phyloP scores from a whole-genome alignment of 2,888 invertebrate genomes.

The Leptopilina myrica region DNA sequence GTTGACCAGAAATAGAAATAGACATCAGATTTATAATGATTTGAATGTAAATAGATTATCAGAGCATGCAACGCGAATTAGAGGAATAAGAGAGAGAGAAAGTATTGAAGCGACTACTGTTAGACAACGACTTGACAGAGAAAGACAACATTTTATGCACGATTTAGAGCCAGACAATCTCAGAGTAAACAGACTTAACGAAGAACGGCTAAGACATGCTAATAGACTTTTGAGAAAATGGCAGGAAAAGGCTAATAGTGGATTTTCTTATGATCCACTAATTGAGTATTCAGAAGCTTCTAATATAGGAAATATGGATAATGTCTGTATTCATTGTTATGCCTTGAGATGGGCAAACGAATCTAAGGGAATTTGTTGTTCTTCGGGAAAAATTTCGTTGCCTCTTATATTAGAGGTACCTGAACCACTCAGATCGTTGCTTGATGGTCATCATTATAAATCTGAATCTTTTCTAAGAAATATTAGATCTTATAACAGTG shows the following conservation, averaged over 20 bases:
- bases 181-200: neutral
- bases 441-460: too few relatives aligned
- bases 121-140: neutral
- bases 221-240: neutral
- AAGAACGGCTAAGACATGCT: neutral
- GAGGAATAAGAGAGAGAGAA: neutral
- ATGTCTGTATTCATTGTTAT: conserved; percentile 67
- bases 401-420: conserved; percentile 61
- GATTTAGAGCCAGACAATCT: neutral
- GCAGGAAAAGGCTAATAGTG: neutral
- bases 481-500: conserved; percentile 12
- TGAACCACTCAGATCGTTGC: conserved; percentile 54
- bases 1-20: neutral
- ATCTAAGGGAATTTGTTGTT: conserved; percentile 73
- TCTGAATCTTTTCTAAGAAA: neutral
- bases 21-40: neutral
- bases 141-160: neutral
- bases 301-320: conserved; percentile 66
- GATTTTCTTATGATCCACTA: neutral
- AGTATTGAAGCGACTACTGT: neutral
- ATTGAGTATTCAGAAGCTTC: neutral
- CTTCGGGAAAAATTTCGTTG: conserved; percentile 72
- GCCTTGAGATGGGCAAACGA: conserved; percentile 70
- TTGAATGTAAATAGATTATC: too few relatives aligned
- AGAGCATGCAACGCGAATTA: neutral